A percentile compares a stretch with the other conserved stretches of the same genome.
Evolutionary conservation across 2,888 invertebrate genomes (phyloP).

Genomic region (Aleiodes alternator): DNA sequence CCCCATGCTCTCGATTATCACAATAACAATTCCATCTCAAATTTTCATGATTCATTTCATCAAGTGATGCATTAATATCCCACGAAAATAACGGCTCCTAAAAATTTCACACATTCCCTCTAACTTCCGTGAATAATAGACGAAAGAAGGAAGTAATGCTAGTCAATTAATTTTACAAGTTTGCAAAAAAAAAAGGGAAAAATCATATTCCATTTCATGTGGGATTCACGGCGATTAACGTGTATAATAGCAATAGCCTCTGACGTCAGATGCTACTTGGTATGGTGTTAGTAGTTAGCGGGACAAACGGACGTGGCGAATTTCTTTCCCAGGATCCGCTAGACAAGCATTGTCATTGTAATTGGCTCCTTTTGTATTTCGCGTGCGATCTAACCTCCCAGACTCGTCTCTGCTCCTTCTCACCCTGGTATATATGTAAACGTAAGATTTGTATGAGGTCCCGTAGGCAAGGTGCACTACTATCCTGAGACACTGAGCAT

Average conservation of each 20-base stretch:
- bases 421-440: slow-evolving; percentile 11
- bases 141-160: too few species aligned
- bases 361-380: slow-evolving; percentile 73
- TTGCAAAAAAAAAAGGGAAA: too few species aligned
- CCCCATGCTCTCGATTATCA: too few species aligned
- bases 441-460: neutral
- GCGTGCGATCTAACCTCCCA: slow-evolving; percentile 68
- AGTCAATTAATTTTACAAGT: too few species aligned
- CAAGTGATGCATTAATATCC: too few species aligned
- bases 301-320: slow-evolving; percentile 67
- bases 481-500: slow-evolving; percentile 64
- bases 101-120: too few species aligned
- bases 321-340: slow-evolving; percentile 72
- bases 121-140: too few species aligned
- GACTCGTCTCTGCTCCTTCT: slow-evolving; percentile 38
- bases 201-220: slow-evolving; percentile 42
- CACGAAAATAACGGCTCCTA: too few species aligned
- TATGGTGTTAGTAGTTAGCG: slow-evolving; percentile 40
- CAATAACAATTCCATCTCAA: too few species aligned
- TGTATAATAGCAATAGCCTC: slow-evolving; percentile 60
- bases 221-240: slow-evolving; percentile 57
- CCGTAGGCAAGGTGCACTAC: slow-evolving; percentile 33
- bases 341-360: slow-evolving; percentile 73
- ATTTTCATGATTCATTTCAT: too few species aligned
- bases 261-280: slow-evolving; percentile 60